Evolutionary conservation across 2,797 vertebrate genomes (phyloP), one percentile per base, ranked within the genome.

Genomic region (Ambastaia sidthimunki): DNA sequence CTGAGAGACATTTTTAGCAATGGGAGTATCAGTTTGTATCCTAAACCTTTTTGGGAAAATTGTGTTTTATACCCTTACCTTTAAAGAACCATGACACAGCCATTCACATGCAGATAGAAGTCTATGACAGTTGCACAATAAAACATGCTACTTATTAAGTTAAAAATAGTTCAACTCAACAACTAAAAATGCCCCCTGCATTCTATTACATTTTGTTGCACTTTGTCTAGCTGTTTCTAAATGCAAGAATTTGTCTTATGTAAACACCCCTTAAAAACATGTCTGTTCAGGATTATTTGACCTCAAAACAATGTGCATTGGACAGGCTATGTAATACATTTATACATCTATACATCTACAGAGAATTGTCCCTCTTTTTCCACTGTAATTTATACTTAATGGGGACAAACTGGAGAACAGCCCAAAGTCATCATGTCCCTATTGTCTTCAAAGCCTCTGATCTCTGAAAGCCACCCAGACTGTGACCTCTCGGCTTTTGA

Each of bases 401-500:
- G 59, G 71, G 47, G 72, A 62, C 67, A 78, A 74, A 65, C 50
- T 60, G 52, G 62, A 72, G 65, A 31, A 19, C 55, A 70, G 28
- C 19, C 67, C 37, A 62, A 28, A 31, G 55, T 81, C 80, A 80
- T 72, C 70, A 72, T 82, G 76, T 77, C 65, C 25, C 54, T 34
- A 63, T 80, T 80, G 74, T 84, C 41, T 41, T 71, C 60, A 34
- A 57, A 67, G 70, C 21, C 72, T 72, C 67, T 80, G 80, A 80
- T 86, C 78, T 78, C 19, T 81, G 78, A 44, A 83, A 57, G 59
- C 73, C 68, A 34, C 37, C 80, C 76, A 80, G 67, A 74, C 60
- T 54, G 69, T 82, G 77, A 84, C 82, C 74, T 79, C 21, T 78
- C 67, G 70, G 70, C 52, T 55, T 80, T 67, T 71, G 63, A 80